A percentile compares a stretch with the other conserved stretches of the same genome.
Conservation (phyloP, 2,113 vertebrate genomes). For the Forbesichthys papilliferus region DNA sequence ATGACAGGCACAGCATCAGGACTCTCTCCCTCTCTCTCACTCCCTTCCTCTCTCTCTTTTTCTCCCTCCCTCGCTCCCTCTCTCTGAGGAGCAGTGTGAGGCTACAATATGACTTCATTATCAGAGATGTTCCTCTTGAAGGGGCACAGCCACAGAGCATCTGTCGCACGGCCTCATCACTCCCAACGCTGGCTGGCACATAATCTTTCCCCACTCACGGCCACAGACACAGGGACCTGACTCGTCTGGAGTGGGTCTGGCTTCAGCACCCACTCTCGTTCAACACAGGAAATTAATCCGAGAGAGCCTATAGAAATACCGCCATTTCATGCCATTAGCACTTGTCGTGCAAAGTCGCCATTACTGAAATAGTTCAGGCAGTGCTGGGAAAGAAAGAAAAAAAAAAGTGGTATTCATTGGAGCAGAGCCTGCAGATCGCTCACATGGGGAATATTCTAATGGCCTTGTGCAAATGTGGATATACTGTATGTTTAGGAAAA, state of each 20-base stretch:
- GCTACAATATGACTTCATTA: slow-evolving; percentile 40
- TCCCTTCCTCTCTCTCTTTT: neutral
- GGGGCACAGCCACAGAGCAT: slow-evolving; percentile 23
- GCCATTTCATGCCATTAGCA: slow-evolving; percentile 43
- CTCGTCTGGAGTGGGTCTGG: slow-evolving; percentile 36
- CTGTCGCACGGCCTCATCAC: slow-evolving; percentile 33
- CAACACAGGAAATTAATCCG: slow-evolving; percentile 42
- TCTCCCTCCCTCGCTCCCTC: neutral
- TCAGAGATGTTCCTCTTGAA: slow-evolving; percentile 57
- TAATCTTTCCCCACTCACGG: slow-evolving; percentile 50
- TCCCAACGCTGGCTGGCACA: slow-evolving; percentile 28
- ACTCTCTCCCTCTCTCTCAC: neutral
- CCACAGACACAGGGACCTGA: slow-evolving; percentile 24
- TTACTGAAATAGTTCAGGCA: slow-evolving; percentile 47
- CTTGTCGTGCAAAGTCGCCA: slow-evolving; percentile 33
- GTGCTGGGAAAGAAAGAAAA: neutral
- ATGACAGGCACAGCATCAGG: slow-evolving; percentile 7
- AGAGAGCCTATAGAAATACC: slow-evolving; percentile 40
- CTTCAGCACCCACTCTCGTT: slow-evolving; percentile 17
- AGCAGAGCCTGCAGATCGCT: slow-evolving; percentile 47
- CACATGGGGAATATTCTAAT: slow-evolving; percentile 52
- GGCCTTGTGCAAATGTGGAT: slow-evolving; percentile 54
- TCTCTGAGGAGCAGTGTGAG: slow-evolving; percentile 27
- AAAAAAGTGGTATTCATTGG: slow-evolving; percentile 39
- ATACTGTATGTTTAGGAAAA: slow-evolving; percentile 47